Evolutionary conservation across 1,140 invertebrate species (phyloP).

Genomic region (Manduca sexta): DNA sequence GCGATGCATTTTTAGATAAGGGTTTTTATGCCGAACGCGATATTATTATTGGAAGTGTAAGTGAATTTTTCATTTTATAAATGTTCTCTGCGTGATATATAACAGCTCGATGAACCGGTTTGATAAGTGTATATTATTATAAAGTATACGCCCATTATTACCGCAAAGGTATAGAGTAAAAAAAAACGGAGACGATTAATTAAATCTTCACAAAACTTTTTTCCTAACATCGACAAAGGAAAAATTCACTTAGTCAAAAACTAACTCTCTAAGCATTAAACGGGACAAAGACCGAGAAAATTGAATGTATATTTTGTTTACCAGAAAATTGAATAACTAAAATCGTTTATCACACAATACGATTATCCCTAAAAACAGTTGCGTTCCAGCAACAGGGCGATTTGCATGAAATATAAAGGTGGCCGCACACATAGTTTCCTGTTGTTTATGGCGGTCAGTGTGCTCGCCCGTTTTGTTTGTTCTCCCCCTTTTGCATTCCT

Average conservation of each 20-base stretch:
- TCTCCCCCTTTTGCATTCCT: constrained; percentile 56
- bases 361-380: constrained; percentile 45
- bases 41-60: constrained; percentile 25
- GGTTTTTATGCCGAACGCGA: constrained; percentile 19
- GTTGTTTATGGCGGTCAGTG: constrained; percentile 68
- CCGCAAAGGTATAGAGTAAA: too few relatives aligned
- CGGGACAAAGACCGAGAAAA: background rate
- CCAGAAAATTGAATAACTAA: background rate
- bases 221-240: too few relatives aligned
- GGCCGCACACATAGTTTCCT: constrained; percentile 61
- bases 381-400: constrained; percentile 34
- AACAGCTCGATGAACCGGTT: background rate
- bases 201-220: too few relatives aligned
- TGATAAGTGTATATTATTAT: too few relatives aligned
- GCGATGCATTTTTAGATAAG: constrained; percentile 48
- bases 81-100: too few relatives aligned
- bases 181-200: too few relatives aligned
- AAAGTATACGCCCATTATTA: too few relatives aligned
- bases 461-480: constrained; percentile 39
- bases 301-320: background rate
- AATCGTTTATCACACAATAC: constrained; percentile 40
- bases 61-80: constrained; percentile 14
- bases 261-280: too few relatives aligned
- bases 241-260: too few relatives aligned
- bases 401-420: constrained; percentile 73